Conservation (phyloP, 2,888 invertebrate genomes). For the Lycia hirtaria region DNA sequence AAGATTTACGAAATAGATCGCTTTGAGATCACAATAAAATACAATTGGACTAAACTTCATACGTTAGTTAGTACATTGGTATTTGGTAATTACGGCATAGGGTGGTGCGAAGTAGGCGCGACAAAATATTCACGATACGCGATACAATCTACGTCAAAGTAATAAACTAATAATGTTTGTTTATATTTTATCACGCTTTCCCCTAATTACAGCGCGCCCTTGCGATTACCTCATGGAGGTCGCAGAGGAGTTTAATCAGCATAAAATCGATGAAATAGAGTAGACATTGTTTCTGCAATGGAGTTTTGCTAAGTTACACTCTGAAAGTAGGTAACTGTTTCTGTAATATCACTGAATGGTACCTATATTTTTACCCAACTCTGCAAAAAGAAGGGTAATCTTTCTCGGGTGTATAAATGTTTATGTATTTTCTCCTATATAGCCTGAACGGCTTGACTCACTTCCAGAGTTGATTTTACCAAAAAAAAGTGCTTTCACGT, state of each 20-base stretch:
- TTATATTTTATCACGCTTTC: conserved; percentile 18
- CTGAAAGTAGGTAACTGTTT: neutral
- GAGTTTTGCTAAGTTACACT: conserved; percentile 12
- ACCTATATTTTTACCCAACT: no score
- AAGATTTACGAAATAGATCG: no score
- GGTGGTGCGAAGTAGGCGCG: conserved; percentile 30
- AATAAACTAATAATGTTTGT: conserved; percentile 19
- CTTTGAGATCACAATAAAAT: no score
- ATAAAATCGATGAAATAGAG: conserved; percentile 36
- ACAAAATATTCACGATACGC: conserved; percentile 22
- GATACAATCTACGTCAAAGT: conserved; percentile 14
- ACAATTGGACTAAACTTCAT: conserved; percentile 32
- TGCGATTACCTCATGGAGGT: conserved; percentile 40
- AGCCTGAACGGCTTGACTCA: no score
- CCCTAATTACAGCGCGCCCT: conserved; percentile 29
- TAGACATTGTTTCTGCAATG: conserved; percentile 22
- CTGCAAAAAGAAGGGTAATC: no score
- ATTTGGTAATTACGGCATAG: conserved; percentile 23
- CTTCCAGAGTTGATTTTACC: no score
- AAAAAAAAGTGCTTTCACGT: no score
- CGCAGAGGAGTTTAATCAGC: conserved; percentile 32
- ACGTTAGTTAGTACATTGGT: conserved; percentile 23
- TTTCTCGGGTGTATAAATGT: no score
- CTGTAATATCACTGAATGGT: neutral
- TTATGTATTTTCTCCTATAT: no score